These are phyloP conservation scores for Drepanosiphum platanoidis DNA, from an alignment of 2,888 invertebrate genomes.

Conservation along the genomic window DNA sequence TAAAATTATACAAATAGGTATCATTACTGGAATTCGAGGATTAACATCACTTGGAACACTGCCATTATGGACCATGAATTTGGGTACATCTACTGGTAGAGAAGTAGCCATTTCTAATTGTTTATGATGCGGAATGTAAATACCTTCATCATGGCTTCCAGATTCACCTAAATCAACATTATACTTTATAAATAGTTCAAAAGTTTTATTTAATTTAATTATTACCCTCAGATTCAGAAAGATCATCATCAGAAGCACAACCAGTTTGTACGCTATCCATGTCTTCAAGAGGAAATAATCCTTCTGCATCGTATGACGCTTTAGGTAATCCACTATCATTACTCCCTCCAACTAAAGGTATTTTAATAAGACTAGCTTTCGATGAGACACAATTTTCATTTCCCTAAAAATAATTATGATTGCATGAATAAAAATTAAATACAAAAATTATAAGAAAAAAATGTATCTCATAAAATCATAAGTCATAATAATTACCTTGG, in stretches of 20 bases:
- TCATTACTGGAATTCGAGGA: slow-evolving; percentile 50
- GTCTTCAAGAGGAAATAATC: slow-evolving; percentile 82
- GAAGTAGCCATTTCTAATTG: slow-evolving; percentile 75
- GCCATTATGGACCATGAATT: slow-evolving; percentile 46
- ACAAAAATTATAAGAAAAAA: slow-evolving; percentile 13
- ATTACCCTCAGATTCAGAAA: slow-evolving; percentile 80
- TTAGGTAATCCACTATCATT: slow-evolving; percentile 57
- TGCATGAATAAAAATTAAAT: background rate
- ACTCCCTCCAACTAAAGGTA: slow-evolving; percentile 42
- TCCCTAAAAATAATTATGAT: slow-evolving; percentile 5
- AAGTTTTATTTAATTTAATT: slow-evolving; percentile 62
- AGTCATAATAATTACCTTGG: slow-evolving; percentile 24
- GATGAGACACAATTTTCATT: slow-evolving; percentile 31
- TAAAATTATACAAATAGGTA: background rate
- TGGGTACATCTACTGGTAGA: slow-evolving; percentile 81
- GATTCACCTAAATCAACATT: slow-evolving; percentile 67
- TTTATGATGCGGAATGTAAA: slow-evolving; percentile 70
- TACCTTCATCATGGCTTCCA: slow-evolving; percentile 73
- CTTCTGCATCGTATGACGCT: slow-evolving; percentile 72
- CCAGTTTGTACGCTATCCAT: slow-evolving; percentile 70
- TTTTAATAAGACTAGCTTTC: slow-evolving; percentile 44
- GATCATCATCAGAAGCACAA: slow-evolving; percentile 70
- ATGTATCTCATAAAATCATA: background rate
- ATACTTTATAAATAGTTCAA: slow-evolving; percentile 63
- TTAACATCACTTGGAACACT: slow-evolving; percentile 53